These are phyloP conservation scores for Acromyrmex heyeri DNA, from an alignment of 1,140 invertebrate species.

Conservation along the genomic window DNA sequence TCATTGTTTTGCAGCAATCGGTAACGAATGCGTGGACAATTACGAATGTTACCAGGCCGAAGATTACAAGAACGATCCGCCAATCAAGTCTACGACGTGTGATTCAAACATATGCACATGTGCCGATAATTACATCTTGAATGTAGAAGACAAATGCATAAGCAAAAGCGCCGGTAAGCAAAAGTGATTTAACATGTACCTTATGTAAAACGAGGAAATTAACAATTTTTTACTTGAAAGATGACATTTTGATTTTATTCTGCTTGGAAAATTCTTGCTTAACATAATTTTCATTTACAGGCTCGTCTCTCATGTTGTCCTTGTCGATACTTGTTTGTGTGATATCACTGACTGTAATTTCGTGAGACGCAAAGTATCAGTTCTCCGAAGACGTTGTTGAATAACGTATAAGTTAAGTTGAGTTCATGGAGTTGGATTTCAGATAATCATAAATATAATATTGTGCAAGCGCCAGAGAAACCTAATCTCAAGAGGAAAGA, in stretches of 20 bases:
- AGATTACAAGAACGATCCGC: neutral
- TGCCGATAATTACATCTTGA: slow-evolving; percentile 2
- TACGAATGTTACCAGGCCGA: slow-evolving; percentile 68
- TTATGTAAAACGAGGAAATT: slow-evolving; percentile 2
- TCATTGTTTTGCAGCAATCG: slow-evolving; percentile 43
- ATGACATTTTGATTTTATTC: neutral
- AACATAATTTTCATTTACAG: slow-evolving; percentile 26
- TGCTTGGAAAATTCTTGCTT: neutral
- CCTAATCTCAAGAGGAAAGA: neutral
- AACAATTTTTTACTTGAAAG: neutral
- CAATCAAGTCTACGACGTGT: slow-evolving; percentile 37
- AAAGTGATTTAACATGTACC: neutral
- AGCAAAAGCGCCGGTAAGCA: slow-evolving; percentile 43
- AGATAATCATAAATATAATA: neutral
- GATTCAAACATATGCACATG: slow-evolving; percentile 48
- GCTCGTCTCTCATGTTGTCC: neutral
- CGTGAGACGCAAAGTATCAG: neutral
- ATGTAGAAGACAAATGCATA: slow-evolving; percentile 21
- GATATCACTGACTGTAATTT: neutral
- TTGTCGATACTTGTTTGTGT: neutral
- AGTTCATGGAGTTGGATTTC: neutral
- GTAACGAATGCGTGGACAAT: slow-evolving; percentile 19
- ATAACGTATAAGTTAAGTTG: too few relatives aligned
- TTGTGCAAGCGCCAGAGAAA: neutral
- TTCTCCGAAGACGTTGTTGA: neutral